These are phyloP conservation scores for Drosophila arawakana DNA, from an alignment of 1,140 invertebrate genomes.

Conservation along the genomic window DNA sequence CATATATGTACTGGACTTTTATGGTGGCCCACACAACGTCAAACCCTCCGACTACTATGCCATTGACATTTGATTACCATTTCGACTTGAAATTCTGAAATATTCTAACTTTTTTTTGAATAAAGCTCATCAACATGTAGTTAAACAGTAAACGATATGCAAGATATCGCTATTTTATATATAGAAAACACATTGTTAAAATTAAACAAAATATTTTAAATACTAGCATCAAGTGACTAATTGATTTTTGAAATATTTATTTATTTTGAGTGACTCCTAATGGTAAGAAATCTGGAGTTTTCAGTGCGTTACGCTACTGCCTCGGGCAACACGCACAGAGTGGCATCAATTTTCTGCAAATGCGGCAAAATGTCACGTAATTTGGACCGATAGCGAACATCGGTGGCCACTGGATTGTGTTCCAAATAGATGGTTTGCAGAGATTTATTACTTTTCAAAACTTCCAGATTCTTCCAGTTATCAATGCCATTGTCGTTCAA, in stretches of 20 bases:
- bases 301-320: slow-evolving; percentile 70
- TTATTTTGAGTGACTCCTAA: slow-evolving; percentile 5
- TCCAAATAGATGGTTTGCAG: slow-evolving; percentile 97
- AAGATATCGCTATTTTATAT: no score
- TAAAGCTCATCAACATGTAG: no score
- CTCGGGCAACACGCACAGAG: slow-evolving; percentile 87
- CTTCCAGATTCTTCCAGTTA: slow-evolving; percentile 94
- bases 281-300: slow-evolving; percentile 10
- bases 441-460: slow-evolving; percentile 90
- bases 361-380: slow-evolving; percentile 94
- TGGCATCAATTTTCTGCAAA: slow-evolving; percentile 97
- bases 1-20: slow-evolving; percentile 90
- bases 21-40: slow-evolving; percentile 90
- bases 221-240: neutral
- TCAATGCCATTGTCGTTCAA: slow-evolving; percentile 96
- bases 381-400: slow-evolving; percentile 95
- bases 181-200: neutral
- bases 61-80: slow-evolving; percentile 30
- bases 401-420: slow-evolving; percentile 94
- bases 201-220: neutral
- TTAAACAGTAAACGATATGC: no score
- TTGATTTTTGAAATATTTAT: neutral
- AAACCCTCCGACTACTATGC: slow-evolving; percentile 87
- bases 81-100: no score
- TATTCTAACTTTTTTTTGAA: no score